A percentile compares a stretch with the other conserved stretches of the same genome.
Conservation (phyloP, 2,113 vertebrate species). For the Peromyscus leucopus region DNA sequence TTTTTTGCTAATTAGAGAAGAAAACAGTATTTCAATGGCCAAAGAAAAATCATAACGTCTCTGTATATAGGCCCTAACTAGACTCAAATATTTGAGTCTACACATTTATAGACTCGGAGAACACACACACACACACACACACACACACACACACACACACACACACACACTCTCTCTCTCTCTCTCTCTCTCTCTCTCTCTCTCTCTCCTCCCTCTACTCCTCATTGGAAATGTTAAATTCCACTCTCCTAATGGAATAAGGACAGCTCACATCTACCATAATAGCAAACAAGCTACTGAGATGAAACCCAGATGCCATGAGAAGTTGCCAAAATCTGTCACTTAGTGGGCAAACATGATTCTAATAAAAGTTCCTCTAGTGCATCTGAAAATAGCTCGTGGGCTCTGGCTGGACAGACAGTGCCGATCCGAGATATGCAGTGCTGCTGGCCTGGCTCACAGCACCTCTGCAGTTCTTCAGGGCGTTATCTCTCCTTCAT, state of each 20-base stretch:
- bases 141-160: not conserved
- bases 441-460: slow-evolving; percentile 73
- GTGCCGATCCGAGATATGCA: slow-evolving; percentile 80
- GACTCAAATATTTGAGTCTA: not conserved
- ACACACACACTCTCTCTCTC: not conserved
- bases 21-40: not conserved
- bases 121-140: not conserved
- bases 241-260: not conserved
- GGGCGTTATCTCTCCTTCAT: slow-evolving; percentile 88
- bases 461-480: slow-evolving; percentile 75
- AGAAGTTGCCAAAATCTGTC: slow-evolving; percentile 73
- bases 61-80: not conserved
- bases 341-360: slow-evolving; percentile 69
- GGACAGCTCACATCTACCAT: not conserved
- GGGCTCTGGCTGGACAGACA: slow-evolving; percentile 66
- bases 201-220: not conserved
- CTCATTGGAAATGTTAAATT: not conserved
- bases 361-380: slow-evolving; percentile 73
- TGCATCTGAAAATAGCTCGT: slow-evolving; percentile 76
- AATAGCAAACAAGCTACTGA: slow-evolving; percentile 53
- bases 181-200: not conserved
- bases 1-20: not conserved
- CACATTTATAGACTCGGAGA: not conserved
- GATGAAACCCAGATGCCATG: slow-evolving; percentile 67
- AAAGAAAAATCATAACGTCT: not conserved